A percentile compares a stretch with the other conserved stretches of the same genome.
These are phyloP conservation scores for Lanius ludovicianus DNA, from an alignment of 2,113 vertebrate genomes.

Conservation along the genomic window DNA sequence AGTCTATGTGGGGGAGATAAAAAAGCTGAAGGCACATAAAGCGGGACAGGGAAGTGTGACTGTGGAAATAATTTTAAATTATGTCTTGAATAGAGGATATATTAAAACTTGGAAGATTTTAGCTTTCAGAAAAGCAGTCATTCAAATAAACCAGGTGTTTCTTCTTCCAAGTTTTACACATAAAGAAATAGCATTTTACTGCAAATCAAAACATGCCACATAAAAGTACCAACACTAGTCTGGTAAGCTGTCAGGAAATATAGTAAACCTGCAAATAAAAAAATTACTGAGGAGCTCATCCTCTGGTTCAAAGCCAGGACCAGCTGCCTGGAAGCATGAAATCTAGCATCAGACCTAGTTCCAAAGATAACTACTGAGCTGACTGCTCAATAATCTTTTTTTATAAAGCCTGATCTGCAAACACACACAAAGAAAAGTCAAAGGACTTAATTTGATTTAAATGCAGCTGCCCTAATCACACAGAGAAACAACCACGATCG, in stretches of 20 bases:
- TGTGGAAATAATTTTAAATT: neutral
- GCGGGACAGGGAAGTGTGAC: neutral
- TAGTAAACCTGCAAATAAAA: neutral
- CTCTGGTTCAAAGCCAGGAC: neutral
- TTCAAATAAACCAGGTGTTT: neutral
- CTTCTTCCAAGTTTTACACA: neutral
- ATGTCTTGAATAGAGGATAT: neutral
- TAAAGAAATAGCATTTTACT: neutral
- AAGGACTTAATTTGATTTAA: slow-evolving; percentile 7
- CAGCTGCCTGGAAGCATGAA: neutral
- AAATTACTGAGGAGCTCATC: neutral
- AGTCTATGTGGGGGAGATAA: neutral
- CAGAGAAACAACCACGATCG: neutral
- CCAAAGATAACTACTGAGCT: neutral
- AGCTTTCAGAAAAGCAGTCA: neutral
- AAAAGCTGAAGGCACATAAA: neutral
- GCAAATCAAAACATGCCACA: neutral
- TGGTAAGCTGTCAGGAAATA: neutral
- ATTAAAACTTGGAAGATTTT: neutral
- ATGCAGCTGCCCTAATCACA: neutral
- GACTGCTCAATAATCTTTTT: neutral
- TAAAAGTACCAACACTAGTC: neutral
- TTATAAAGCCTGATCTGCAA: neutral
- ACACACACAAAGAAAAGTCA: neutral
- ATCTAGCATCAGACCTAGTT: neutral